Evolutionary conservation across 2,888 invertebrate genomes (phyloP).

Genomic region (Margaritifera margaritifera): DNA sequence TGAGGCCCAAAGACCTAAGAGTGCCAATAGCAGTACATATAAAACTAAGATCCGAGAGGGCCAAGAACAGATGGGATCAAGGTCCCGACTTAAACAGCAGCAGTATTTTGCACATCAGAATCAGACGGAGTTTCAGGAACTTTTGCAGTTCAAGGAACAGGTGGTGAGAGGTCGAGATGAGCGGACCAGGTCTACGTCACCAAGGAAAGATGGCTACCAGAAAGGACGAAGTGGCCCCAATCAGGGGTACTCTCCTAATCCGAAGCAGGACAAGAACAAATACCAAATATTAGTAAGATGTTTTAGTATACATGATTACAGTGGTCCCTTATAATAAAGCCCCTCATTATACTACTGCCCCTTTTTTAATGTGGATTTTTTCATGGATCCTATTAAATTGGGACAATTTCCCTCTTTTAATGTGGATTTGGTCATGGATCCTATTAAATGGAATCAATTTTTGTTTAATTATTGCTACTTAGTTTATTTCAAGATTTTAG

Average conservation of each 20-base stretch:
- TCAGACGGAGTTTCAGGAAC: constrained; percentile 55
- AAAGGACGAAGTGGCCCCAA: constrained; percentile 9
- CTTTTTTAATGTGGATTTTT: too few relatives aligned
- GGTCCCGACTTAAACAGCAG: constrained; percentile 49
- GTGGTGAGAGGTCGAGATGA: constrained; percentile 19
- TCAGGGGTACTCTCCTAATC: constrained; percentile 32
- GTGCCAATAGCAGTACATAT: constrained; percentile 1
- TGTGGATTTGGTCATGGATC: too few relatives aligned
- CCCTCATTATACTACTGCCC: too few relatives aligned
- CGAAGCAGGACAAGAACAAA: constrained; percentile 34
- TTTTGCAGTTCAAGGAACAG: constrained; percentile 41
- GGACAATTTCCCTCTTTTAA: too few relatives aligned
- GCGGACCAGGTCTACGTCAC: constrained; percentile 28
- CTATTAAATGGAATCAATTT: too few relatives aligned
- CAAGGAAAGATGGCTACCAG: constrained; percentile 27
- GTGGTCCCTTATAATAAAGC: too few relatives aligned
- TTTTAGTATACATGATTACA: not conserved
- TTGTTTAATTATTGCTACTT: too few relatives aligned
- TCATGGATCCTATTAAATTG: too few relatives aligned
- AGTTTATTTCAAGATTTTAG: too few relatives aligned
- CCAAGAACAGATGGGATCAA: constrained; percentile 36
- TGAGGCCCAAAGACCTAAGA: constrained; percentile 6
- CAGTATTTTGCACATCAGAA: constrained; percentile 54
- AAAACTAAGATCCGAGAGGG: too few relatives aligned
- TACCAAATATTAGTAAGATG: constrained; percentile 44